These are phyloP conservation scores for Pseudolaguvia tuberculata DNA, from an alignment of 2,113 vertebrate species.

Conservation along the genomic window DNA sequence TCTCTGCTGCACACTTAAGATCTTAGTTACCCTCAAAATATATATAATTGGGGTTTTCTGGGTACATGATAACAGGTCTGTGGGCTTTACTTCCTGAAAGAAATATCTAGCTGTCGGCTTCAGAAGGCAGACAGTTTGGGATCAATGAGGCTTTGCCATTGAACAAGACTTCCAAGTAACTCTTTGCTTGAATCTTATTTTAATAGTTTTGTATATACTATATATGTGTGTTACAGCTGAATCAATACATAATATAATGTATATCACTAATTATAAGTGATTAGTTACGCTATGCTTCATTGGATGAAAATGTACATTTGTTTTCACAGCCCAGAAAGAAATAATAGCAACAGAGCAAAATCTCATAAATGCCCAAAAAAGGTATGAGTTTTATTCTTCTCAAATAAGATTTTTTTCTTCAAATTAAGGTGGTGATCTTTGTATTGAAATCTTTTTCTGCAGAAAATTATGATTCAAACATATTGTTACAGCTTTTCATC, in stretches of 20 bases:
- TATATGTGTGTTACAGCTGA: background rate
- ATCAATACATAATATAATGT: background rate
- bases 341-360: conserved; percentile 70
- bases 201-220: background rate
- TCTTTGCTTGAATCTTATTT: background rate
- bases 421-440: too few relatives aligned
- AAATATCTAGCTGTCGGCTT: conserved; percentile 51
- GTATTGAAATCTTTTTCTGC: background rate
- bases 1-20: conserved; percentile 44
- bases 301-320: conserved; percentile 5
- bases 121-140: conserved; percentile 62
- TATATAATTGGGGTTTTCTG: conserved; percentile 43
- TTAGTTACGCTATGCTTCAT: background rate
- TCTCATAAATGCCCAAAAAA: conserved; percentile 76
- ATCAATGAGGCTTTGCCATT: conserved; percentile 59
- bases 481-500: background rate
- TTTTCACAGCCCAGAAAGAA: conserved; percentile 79
- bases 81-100: conserved; percentile 38
- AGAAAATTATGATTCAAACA: background rate
- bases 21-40: conserved; percentile 45
- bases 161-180: conserved; percentile 42
- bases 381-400: conserved; percentile 60
- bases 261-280: background rate
- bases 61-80: conserved; percentile 33
- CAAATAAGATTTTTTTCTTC: background rate